Base-by-base conservation (phyloP, 2,797 vertebrate genomes). In the Pelobates cultripes region DNA sequence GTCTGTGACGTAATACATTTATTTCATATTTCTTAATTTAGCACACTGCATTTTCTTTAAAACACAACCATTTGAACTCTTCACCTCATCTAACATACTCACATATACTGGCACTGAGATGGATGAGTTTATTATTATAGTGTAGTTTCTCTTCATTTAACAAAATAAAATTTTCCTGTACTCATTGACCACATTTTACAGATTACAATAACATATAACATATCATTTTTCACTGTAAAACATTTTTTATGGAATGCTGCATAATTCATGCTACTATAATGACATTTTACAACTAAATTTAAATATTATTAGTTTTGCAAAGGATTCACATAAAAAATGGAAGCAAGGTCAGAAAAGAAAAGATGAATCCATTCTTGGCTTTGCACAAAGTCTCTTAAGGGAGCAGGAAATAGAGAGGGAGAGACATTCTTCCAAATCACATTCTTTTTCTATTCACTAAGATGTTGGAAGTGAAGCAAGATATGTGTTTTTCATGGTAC, bases 391-490 rank as follows among this genome's bases (percentile, higher is more conserved):
- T 60, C 53, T 70, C 81, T 75, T 74, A 5, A 15, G 81, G 71
- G 75, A 73, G 14, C 66, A 63, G 43, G 68, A 70, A 61, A 55
- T 12, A 57, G 13, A 6, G 70, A 63, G 55, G 67, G 17, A 41
- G 43, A 28, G 51, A 15, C 6, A 43, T 75, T 70, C 79, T n/a
- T 81, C 73, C 79, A 81, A 45, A 13, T 63, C 17, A 51, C 51
- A 78, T 63, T 73, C 66, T 75, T 79, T 40, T 42, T 77, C 43
- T 13, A 14, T 77, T 71, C 43, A 14, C 70, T 70, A 45, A 73
- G 3, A 42, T 40, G 28, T 61, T 83, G 53, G 53, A 78, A 67
- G 9, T 40, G 3, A 69, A 69, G 28, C 5, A 44, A 43, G 4
- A 43, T 40, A 13, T 28, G 12, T 1, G 14, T 70, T 51, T 70